phyloP scores from a whole-genome alignment of 2,888 invertebrate species.

The Laothoe populi region DNA sequence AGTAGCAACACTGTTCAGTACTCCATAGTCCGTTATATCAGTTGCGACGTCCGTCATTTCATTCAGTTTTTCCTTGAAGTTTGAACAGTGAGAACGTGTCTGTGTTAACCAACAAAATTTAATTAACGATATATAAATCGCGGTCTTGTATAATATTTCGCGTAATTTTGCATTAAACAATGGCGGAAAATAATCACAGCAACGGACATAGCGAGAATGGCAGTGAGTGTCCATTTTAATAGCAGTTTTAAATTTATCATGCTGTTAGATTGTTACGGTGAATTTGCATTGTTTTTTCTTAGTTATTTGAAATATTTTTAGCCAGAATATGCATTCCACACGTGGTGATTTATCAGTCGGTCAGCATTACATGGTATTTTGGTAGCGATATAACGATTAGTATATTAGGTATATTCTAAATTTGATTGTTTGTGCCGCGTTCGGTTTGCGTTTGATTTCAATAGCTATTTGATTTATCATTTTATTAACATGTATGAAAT shows the following conservation, averaged over 20 bases:
- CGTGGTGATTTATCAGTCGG: neutral
- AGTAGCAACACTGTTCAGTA: too few species aligned
- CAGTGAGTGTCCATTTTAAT: constrained; percentile 16
- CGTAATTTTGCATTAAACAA: constrained; percentile 28
- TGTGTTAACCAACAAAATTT: neutral
- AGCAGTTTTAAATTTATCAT: neutral
- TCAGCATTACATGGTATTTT: neutral
- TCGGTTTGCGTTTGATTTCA: too few species aligned
- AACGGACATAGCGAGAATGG: constrained; percentile 23
- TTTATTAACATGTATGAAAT: too few species aligned
- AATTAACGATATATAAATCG: constrained; percentile 29
- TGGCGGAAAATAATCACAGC: constrained; percentile 38
- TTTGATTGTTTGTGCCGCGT: too few species aligned
- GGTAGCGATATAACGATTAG: too few species aligned
- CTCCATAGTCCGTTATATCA: neutral
- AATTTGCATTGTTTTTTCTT: neutral
- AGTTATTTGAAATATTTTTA: neutral
- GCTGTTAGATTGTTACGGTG: neutral
- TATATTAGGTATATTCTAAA: too few species aligned
- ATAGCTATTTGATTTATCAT: too few species aligned
- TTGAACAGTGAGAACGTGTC: constrained; percentile 9
- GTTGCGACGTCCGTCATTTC: constrained; percentile 19
- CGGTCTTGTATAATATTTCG: constrained; percentile 16
- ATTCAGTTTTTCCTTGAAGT: constrained; percentile 37
- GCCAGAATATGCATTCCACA: neutral